These are phyloP conservation scores for Urocyon cinereoargenteus DNA, from an alignment of 2,797 vertebrate species.

Conservation along the genomic window DNA sequence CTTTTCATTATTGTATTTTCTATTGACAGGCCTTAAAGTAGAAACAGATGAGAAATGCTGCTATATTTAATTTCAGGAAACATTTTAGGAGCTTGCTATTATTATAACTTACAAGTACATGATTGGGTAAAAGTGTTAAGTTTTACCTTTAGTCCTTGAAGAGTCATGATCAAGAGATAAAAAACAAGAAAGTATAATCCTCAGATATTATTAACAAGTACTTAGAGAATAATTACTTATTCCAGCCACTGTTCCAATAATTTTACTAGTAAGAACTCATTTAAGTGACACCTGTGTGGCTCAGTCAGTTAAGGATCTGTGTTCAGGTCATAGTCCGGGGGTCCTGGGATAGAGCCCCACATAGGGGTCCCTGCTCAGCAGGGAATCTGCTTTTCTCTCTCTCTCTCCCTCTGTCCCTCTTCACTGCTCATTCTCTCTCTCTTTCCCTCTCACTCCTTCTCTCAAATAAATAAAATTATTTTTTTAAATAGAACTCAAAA, in stretches of 20 bases:
- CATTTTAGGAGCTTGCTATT: conserved; percentile 52
- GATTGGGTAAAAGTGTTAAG: background rate
- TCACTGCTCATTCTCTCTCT: no score
- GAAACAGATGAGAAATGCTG: conserved; percentile 28
- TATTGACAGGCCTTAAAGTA: conserved; percentile 64
- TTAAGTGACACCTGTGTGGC: background rate
- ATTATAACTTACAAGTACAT: conserved; percentile 41
- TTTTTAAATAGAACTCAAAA: no score
- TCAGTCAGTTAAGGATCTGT: no score
- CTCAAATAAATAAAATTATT: no score
- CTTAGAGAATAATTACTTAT: background rate
- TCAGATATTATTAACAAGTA: background rate
- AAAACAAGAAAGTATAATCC: background rate
- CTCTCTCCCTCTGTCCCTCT: no score
- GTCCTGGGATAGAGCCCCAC: no score
- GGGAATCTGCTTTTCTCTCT: no score
- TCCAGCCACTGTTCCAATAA: background rate
- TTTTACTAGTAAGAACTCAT: conserved; percentile 24
- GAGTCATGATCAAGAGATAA: background rate
- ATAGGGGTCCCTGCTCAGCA: no score
- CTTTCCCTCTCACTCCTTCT: no score
- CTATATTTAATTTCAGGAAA: conserved; percentile 2
- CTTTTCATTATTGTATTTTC: conserved; percentile 71
- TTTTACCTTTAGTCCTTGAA: conserved; percentile 38
- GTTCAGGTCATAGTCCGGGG: no score